Evolutionary conservation across 64 coral and sea anemone genomes (phyloP).

Genomic region (Montipora foliosa): DNA sequence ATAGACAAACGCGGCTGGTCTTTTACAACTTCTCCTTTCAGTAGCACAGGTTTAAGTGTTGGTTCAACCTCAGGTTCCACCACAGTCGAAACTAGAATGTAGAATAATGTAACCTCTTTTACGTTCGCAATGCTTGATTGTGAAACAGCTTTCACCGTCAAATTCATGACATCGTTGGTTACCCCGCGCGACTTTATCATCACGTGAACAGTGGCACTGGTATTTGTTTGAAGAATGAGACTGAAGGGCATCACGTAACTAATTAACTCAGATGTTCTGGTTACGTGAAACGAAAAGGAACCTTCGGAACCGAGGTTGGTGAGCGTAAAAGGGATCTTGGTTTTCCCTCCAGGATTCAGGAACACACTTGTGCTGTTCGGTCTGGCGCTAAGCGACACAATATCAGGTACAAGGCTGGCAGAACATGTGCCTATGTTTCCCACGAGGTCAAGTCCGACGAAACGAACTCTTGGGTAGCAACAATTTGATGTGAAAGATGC

Average conservation of each 20-base stretch:
- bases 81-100: background rate
- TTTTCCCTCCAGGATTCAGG: background rate
- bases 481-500: constrained; percentile 28
- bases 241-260: constrained; percentile 36
- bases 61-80: background rate
- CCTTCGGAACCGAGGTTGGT: constrained; percentile 25
- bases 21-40: no score
- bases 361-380: constrained; percentile 19
- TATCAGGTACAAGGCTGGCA: constrained; percentile 6
- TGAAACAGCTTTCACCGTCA: constrained; percentile 1
- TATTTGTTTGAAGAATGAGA: background rate
- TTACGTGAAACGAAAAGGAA: background rate
- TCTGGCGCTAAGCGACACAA: background rate
- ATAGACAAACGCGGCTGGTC: background rate
- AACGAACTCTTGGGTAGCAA: constrained; percentile 5
- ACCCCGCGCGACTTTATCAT: constrained; percentile 23
- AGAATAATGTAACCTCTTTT: background rate
- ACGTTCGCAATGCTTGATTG: background rate
- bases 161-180: background rate
- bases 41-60: background rate
- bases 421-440: constrained; percentile 43
- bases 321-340: constrained; percentile 34
- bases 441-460: constrained; percentile 37
- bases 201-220: constrained; percentile 5
- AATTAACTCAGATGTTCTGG: background rate